Conservation (phyloP, 2,888 invertebrate genomes). For the Hylaea fasciaria region DNA sequence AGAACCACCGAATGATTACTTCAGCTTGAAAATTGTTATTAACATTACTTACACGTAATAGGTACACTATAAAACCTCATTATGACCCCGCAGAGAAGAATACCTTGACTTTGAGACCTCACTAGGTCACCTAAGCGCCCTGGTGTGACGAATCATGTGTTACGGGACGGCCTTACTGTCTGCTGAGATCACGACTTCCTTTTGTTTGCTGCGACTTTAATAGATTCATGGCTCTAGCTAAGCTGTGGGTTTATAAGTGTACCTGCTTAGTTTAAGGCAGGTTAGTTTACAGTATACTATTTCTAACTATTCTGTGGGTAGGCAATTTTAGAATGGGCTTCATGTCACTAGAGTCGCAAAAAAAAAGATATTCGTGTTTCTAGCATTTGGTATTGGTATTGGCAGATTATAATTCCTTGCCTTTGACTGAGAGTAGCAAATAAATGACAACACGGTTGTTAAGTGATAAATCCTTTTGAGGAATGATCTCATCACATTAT, state of each 20-base stretch:
- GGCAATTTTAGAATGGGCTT: neutral
- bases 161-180: constrained; percentile 22
- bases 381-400: too few species aligned
- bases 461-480: neutral
- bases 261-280: neutral
- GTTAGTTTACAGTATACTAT: neutral
- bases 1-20: too few species aligned
- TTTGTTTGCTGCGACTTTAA: constrained; percentile 23
- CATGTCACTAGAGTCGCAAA: neutral
- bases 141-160: constrained; percentile 25
- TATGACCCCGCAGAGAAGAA: neutral
- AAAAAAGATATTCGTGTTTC: too few species aligned
- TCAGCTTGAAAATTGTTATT: too few species aligned
- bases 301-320: too few species aligned
- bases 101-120: constrained; percentile 26
- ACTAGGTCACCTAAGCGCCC: constrained; percentile 13
- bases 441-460: neutral
- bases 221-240: constrained; percentile 17
- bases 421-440: neutral
- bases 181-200: constrained; percentile 30
- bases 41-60: too few species aligned
- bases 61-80: too few species aligned
- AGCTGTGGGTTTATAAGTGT: neutral
- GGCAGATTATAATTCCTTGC: neutral
- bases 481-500: neutral